Conservation (phyloP, 2,888 invertebrate species). For the Nesidiocoris tenuis region DNA sequence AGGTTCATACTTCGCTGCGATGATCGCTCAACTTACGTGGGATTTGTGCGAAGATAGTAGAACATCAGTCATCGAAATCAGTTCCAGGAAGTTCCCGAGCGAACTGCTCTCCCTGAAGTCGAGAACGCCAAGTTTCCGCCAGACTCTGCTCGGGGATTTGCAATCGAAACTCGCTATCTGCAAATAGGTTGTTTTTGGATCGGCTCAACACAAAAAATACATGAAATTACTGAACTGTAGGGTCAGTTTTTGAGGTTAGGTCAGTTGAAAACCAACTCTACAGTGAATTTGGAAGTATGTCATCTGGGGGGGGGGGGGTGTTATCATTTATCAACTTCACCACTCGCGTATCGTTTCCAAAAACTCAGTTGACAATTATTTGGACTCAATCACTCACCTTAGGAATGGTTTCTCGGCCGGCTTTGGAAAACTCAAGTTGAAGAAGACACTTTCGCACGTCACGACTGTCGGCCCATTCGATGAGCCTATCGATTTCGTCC, state of each 20-base stretch:
- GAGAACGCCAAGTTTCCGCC: constrained; percentile 7
- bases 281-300: no score
- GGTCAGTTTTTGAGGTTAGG: no score
- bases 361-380: background rate
- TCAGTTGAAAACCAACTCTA: no score
- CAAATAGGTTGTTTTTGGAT: background rate
- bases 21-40: background rate
- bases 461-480: constrained; percentile 62
- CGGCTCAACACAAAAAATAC: no score
- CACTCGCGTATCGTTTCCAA: background rate
- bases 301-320: no score
- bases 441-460: constrained; percentile 72
- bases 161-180: background rate
- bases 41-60: constrained; percentile 8
- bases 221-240: no score
- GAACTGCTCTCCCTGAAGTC: constrained; percentile 1
- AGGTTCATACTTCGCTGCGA: no score
- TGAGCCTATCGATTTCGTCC: constrained; percentile 58
- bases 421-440: constrained; percentile 70
- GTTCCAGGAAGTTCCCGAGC: background rate
- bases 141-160: background rate
- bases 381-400: background rate
- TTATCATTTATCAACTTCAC: no score
- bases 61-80: background rate
- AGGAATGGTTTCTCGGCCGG: background rate